Percentiles rank a stretch among this genome's conserved stretches.
Conservation (phyloP, 2,113 vertebrate species). For the Planiliza haematocheilus region DNA sequence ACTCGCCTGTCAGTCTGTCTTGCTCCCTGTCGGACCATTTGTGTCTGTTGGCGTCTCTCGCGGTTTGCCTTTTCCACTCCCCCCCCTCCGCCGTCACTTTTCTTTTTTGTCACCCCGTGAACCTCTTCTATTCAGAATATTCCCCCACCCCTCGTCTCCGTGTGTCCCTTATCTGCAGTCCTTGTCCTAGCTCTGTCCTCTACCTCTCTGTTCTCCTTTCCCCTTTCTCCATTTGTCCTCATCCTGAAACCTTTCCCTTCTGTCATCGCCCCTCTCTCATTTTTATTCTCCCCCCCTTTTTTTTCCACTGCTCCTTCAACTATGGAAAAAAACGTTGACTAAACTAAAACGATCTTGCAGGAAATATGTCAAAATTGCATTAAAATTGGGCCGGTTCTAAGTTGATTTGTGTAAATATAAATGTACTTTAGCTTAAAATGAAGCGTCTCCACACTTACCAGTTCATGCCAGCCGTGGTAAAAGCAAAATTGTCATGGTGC, state of each 20-base stretch:
- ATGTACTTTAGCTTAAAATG: too few species aligned
- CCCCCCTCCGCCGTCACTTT: constrained; percentile 3
- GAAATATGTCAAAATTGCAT: too few species aligned
- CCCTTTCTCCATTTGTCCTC: constrained; percentile 18
- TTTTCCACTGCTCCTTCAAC: neutral
- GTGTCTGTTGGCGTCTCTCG: constrained; percentile 49
- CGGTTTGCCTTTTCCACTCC: constrained; percentile 36
- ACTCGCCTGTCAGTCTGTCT: constrained; percentile 64
- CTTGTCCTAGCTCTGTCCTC: constrained; percentile 37
- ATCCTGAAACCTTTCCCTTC: constrained; percentile 7
- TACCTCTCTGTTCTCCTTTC: constrained; percentile 17
- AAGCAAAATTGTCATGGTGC: neutral
- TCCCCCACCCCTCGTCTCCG: constrained; percentile 16
- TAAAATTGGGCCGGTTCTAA: too few species aligned
- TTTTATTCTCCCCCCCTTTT: neutral
- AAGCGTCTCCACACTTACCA: too few species aligned
- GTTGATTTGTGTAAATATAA: too few species aligned
- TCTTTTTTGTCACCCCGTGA: constrained; percentile 24
- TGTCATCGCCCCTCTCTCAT: neutral
- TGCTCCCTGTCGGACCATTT: constrained; percentile 51
- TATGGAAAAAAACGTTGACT: neutral
- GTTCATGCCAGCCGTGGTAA: too few species aligned
- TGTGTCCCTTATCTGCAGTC: constrained; percentile 53
- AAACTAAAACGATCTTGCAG: too few species aligned
- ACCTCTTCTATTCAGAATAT: constrained; percentile 41